Conservation (phyloP, 2,797 vertebrate genomes). For the Ctenochaetus hawaiiensis region DNA sequence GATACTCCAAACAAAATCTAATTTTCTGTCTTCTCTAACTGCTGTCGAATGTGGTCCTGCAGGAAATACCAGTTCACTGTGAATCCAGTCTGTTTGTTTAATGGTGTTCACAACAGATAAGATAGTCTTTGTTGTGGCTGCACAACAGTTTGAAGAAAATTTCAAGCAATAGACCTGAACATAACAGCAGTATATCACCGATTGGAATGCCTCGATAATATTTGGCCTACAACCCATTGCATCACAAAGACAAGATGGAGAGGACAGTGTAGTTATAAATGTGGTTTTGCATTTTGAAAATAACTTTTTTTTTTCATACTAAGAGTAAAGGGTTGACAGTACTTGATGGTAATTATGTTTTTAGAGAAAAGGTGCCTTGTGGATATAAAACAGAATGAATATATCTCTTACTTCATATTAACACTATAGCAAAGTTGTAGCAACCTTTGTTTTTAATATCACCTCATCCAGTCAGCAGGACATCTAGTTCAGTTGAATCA, state of each 20-base stretch:
- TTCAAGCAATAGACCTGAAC: neutral
- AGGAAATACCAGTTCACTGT: slow-evolving; percentile 43
- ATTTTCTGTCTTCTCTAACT: slow-evolving; percentile 33
- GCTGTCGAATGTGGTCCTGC: slow-evolving; percentile 25
- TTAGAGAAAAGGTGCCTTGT: neutral
- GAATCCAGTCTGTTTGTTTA: slow-evolving; percentile 20
- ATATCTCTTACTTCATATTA: neutral
- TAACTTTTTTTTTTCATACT: too few species aligned
- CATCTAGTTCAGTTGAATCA: neutral
- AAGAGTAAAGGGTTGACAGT: neutral
- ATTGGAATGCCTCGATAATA: neutral
- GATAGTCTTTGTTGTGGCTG: neutral
- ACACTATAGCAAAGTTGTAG: neutral
- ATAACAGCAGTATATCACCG: neutral
- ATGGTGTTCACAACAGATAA: slow-evolving; percentile 22
- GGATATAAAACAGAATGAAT: neutral
- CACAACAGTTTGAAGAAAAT: neutral
- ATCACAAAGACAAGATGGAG: neutral
- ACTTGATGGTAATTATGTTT: neutral
- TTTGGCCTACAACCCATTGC: neutral
- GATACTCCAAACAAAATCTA: slow-evolving; percentile 29
- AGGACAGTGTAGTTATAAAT: neutral
- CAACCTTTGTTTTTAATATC: neutral
- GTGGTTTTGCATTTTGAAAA: too few species aligned
- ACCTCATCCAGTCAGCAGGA: neutral